These are phyloP conservation scores for Eulemur rufifrons DNA, from an alignment of 2,113 vertebrate species.

Conservation along the genomic window DNA sequence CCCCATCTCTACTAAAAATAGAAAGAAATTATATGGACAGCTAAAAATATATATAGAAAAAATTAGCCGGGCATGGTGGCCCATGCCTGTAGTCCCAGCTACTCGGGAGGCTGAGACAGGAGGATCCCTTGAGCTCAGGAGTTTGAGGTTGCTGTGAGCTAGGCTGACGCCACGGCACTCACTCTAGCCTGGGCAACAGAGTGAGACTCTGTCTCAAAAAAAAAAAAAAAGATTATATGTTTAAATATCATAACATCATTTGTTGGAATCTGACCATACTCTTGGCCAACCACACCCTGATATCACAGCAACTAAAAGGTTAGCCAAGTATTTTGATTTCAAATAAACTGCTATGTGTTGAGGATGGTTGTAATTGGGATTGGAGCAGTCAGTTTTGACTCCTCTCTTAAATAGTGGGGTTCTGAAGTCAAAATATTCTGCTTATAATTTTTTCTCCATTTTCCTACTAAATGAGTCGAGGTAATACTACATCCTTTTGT, in stretches of 20 bases:
- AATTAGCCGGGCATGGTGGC: no score
- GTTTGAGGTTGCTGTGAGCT: no score
- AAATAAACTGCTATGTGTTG: constrained; percentile 7
- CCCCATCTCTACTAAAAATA: no score
- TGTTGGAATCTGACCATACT: neutral
- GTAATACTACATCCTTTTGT: neutral
- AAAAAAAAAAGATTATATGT: neutral
- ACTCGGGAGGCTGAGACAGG: no score
- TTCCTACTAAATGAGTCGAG: neutral
- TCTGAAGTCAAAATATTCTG: neutral
- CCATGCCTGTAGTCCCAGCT: no score
- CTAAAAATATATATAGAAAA: no score
- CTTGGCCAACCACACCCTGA: neutral
- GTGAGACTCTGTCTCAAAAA: no score
- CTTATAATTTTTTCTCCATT: neutral
- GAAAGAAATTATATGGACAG: no score
- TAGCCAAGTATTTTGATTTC: constrained; percentile 11
- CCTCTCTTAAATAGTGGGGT: neutral
- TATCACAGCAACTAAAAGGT: constrained; percentile 15
- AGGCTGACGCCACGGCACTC: no score
- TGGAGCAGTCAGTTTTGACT: neutral
- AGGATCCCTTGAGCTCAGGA: no score
- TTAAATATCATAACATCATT: constrained; percentile 19
- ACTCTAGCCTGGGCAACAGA: no score
- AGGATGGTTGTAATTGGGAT: neutral